Evolutionary conservation across 2,888 invertebrate genomes (phyloP), one percentile per base, ranked within the genome.

Genomic region (Sycophila texana): DNA sequence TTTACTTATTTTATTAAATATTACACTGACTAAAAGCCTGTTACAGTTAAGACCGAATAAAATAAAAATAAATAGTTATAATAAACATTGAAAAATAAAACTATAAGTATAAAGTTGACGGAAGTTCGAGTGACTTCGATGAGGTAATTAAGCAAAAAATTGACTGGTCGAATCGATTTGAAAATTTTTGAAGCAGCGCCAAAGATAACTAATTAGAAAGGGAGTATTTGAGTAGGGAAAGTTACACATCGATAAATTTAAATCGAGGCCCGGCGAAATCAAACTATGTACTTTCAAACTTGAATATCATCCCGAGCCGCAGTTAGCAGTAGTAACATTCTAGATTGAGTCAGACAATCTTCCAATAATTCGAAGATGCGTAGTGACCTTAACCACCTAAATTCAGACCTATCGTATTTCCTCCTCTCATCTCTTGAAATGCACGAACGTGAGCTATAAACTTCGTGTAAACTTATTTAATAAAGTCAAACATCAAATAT

Each of bases 241-340:
- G 55, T 63, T 68, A n/a, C 51, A n/a, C 53, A 49, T 67, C 68
- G 58, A 77, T 77, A 77, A 80, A 70, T 77, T 65, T 51, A 65
- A 70, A 70, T 77, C 20, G 63, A 61, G 60, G 61, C 30, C 47
- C 39, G 65, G n/a, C 39, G 20, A 68, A 77, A 77, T 68, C 58
- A 74, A 74, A 60, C 74, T 60, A 57, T 20, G 71, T 61, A 71
- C 77, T 80, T 77, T 77, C 66, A 18, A 75, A 71, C 71, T 81
- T 49, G 81, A 77, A 77, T 77, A 72, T 75, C 72, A 74, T 77
- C 74, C 67, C 39, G 47, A 57, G 26, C 57, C 58, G 30, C 53
- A 58, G 51, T 47, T 39, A 66, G 70, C 67, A 75, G 72, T 74
- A 74, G 74, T 81, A 77, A 74, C 67, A 72, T 61, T 16, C 53